Evolutionary conservation across 1,140 invertebrate genomes (phyloP).

Genomic region (Neomicropteryx cornuta): DNA sequence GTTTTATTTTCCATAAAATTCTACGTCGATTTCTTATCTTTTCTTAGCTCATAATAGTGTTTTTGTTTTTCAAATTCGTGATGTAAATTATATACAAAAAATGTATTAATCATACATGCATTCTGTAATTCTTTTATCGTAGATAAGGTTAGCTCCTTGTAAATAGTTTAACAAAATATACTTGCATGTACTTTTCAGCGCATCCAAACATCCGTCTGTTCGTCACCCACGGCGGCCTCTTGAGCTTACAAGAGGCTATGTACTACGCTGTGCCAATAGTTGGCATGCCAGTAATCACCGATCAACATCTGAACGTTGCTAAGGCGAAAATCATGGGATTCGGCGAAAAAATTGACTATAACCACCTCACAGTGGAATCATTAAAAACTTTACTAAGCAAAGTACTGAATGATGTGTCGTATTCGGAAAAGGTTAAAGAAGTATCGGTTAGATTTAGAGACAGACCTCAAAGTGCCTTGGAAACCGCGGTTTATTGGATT

Average conservation of each 20-base stretch:
- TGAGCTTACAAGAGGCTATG: conserved; percentile 58
- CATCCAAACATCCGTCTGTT: conserved; percentile 57
- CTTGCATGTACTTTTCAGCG: too few relatives aligned
- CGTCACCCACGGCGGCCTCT: conserved; percentile 59
- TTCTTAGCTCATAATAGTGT: too few relatives aligned
- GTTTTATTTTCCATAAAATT: too few relatives aligned
- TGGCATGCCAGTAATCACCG: conserved; percentile 54
- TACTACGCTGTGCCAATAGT: conserved; percentile 59
- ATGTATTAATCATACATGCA: too few relatives aligned
- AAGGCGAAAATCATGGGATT: conserved; percentile 17
- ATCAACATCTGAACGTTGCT: conserved; percentile 37
- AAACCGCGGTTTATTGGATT: conserved; percentile 23
- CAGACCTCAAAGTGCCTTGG: conserved; percentile 15
- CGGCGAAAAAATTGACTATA: conserved; percentile 14
- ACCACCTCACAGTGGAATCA: neutral
- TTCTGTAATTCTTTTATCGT: too few relatives aligned
- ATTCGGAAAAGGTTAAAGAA: conserved; percentile 11
- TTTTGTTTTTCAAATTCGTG: too few relatives aligned
- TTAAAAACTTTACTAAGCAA: neutral
- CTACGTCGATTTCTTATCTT: too few relatives aligned
- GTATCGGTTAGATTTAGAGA: conserved; percentile 17
- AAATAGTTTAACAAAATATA: too few relatives aligned
- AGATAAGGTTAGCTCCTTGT: too few relatives aligned
- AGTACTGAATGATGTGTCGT: conserved; percentile 8
- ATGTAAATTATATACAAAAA: too few relatives aligned